A percentile compares a stretch with the other conserved stretches of the same genome.
phyloP scores from a whole-genome alignment of 2,113 vertebrate genomes.

The Chaenogobius annularis region DNA sequence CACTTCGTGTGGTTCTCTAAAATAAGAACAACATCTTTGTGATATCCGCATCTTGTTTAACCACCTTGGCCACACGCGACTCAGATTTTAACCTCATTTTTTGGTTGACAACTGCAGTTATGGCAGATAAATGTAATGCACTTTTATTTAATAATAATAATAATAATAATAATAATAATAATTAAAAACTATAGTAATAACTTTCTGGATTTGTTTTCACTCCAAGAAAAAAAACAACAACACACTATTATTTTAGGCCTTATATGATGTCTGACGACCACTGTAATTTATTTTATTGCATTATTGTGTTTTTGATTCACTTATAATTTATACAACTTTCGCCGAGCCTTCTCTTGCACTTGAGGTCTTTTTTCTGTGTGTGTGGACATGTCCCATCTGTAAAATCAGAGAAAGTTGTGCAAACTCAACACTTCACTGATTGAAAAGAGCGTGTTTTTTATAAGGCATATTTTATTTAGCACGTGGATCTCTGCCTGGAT shows the following conservation, averaged over 20 bases:
- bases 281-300: neutral
- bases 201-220: slow-evolving; percentile 53
- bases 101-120: slow-evolving; percentile 79
- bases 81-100: slow-evolving; percentile 81
- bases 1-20: slow-evolving; percentile 16
- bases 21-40: slow-evolving; percentile 34
- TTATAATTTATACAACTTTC: neutral
- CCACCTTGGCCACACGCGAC: slow-evolving; percentile 56
- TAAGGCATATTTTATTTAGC: neutral
- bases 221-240: neutral
- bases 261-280: neutral
- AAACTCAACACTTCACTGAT: too few species aligned
- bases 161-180: slow-evolving; percentile 53
- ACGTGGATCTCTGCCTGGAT: neutral
- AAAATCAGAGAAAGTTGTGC: neutral
- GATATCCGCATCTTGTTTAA: neutral
- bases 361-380: neutral
- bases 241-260: neutral
- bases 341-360: neutral
- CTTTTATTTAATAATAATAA: slow-evolving; percentile 91
- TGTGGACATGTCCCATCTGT: neutral
- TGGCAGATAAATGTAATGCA: slow-evolving; percentile 90
- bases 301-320: too few species aligned
- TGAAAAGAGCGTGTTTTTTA: neutral
- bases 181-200: slow-evolving; percentile 1